Evolutionary conservation across 1,140 invertebrate genomes (phyloP).

Genomic region (Oscheius sp.): DNA sequence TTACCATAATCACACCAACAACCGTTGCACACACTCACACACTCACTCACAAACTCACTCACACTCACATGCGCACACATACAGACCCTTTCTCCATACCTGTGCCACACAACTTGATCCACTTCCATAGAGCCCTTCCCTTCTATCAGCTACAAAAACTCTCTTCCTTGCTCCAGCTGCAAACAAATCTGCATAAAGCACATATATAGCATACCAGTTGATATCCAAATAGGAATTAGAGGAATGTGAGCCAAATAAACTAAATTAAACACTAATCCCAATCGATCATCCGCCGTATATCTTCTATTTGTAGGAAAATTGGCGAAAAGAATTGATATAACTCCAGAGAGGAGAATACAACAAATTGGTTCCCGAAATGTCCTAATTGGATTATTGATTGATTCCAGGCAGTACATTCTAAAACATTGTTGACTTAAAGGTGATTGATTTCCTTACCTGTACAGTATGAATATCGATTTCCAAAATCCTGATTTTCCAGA

Average conservation of each 20-base stretch:
- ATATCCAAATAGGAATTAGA: not conserved
- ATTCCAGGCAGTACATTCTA: constrained; percentile 39
- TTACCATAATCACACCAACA: too few species aligned
- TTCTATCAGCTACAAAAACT: too few species aligned
- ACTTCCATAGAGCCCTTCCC: too few species aligned
- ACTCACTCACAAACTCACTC: too few species aligned
- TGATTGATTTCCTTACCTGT: constrained; percentile 9
- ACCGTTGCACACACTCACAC: too few species aligned
- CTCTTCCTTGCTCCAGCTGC: too few species aligned
- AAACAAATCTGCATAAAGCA: too few species aligned
- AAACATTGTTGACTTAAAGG: constrained; percentile 6
- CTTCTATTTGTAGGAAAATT: constrained; percentile 33
- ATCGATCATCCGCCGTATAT: not conserved
- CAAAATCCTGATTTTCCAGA: constrained; percentile 18
- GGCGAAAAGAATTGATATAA: constrained; percentile 43
- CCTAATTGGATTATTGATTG: constrained; percentile 33
- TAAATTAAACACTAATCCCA: not conserved
- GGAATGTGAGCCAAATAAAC: not conserved
- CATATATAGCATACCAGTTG: too few species aligned
- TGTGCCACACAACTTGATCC: too few species aligned
- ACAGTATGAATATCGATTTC: constrained; percentile 15
- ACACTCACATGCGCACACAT: too few species aligned
- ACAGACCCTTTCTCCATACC: too few species aligned
- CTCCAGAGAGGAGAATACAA: constrained; percentile 34
- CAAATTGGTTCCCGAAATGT: constrained; percentile 26